These are phyloP conservation scores for Tupiocoris notatus DNA, from an alignment of 2,888 invertebrate genomes.

Conservation along the genomic window DNA sequence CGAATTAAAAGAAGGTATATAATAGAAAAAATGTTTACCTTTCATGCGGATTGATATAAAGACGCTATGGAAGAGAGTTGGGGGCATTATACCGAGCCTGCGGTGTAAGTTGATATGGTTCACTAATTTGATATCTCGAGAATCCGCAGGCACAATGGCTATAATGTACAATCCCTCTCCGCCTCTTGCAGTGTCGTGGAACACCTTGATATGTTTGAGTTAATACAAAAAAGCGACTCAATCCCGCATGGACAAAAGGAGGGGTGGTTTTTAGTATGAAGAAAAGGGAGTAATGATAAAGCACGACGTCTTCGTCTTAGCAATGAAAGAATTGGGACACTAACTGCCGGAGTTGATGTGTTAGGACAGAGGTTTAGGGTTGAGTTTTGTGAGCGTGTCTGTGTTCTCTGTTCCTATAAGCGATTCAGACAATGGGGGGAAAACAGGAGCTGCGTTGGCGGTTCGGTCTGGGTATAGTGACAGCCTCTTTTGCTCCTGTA, in stretches of 20 bases:
- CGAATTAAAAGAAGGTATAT: background rate
- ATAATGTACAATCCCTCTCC: slow-evolving; percentile 19
- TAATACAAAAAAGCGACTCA: slow-evolving; percentile 26
- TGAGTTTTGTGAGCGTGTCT: background rate
- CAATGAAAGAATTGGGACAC: slow-evolving; percentile 35
- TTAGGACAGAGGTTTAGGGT: background rate
- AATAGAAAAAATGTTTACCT: slow-evolving; percentile 15
- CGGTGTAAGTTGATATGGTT: slow-evolving; percentile 36
- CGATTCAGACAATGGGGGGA: background rate
- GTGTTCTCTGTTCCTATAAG: background rate
- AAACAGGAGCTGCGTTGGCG: background rate
- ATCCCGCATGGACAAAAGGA: slow-evolving; percentile 21
- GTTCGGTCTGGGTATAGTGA: background rate
- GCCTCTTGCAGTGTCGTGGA: slow-evolving; percentile 12
- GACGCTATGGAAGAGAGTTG: background rate
- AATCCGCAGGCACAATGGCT: slow-evolving; percentile 26
- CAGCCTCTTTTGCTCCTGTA: too few relatives aligned
- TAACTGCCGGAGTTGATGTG: slow-evolving; percentile 16
- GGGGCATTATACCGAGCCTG: slow-evolving; percentile 10
- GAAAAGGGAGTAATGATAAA: slow-evolving; percentile 38
- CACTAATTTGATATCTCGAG: slow-evolving; percentile 37
- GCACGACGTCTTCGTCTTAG: slow-evolving; percentile 1
- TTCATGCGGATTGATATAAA: slow-evolving; percentile 15
- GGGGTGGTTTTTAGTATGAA: slow-evolving; percentile 23
- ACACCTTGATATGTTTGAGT: slow-evolving; percentile 9